These are phyloP conservation scores for Eciton burchellii DNA, from an alignment of 1,140 invertebrate genomes.

Conservation along the genomic window DNA sequence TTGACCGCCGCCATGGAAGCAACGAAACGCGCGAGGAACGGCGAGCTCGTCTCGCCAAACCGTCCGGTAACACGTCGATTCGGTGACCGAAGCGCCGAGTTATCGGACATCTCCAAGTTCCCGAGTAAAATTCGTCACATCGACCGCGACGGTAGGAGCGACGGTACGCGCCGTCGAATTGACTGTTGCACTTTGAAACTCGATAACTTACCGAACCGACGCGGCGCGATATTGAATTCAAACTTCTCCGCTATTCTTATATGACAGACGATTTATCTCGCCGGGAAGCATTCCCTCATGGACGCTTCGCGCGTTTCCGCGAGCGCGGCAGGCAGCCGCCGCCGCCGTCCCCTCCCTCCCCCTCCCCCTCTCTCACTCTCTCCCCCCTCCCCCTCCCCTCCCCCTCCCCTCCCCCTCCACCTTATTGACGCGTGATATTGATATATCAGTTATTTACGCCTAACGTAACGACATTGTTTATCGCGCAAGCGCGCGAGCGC, in stretches of 20 bases:
- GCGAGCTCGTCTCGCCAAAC: conserved; percentile 32
- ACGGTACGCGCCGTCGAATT: conserved; percentile 48
- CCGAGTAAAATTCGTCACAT: conserved; percentile 66
- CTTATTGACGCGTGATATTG: not conserved
- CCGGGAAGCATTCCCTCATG: conserved; percentile 38
- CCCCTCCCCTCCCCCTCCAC: not conserved
- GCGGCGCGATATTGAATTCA: conserved; percentile 61
- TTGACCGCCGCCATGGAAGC: conserved; percentile 2
- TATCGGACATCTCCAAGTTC: conserved; percentile 69
- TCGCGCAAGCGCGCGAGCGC: no score
- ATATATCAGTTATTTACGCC: not conserved
- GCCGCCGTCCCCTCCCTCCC: no score
- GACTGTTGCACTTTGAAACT: conserved; percentile 66
- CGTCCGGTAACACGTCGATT: conserved; percentile 59
- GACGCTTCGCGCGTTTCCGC: conserved; percentile 18
- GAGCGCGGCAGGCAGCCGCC: not conserved
- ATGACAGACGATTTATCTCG: conserved; percentile 45
- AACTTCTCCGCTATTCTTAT: conserved; percentile 60
- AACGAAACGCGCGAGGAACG: conserved; percentile 48
- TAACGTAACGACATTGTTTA: conserved; percentile 21
- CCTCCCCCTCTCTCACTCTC: not conserved
- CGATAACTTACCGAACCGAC: conserved; percentile 55
- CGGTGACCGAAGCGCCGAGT: conserved; percentile 48
- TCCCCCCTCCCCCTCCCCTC: not conserved
- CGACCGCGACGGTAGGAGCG: conserved; percentile 39